Conservation (phyloP, 1,140 invertebrate species). For the Sweltsa coloradensis region DNA sequence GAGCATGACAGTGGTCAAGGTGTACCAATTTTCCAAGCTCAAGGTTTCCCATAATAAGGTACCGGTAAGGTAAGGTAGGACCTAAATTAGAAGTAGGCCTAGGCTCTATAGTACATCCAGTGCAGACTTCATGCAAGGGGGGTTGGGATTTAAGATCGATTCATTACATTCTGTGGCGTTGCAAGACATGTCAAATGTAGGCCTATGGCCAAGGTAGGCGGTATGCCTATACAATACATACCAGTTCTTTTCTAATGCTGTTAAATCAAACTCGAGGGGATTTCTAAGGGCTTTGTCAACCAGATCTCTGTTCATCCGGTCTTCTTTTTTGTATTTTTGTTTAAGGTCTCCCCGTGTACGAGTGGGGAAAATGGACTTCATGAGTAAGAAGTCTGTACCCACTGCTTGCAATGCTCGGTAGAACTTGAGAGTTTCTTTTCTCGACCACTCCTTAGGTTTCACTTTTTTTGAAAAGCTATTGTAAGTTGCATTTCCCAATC, state of each 20-base stretch:
- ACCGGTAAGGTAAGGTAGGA: too few species aligned
- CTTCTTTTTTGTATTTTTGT: constrained; percentile 58
- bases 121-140: too few species aligned
- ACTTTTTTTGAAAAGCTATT: constrained; percentile 51
- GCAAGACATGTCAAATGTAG: too few species aligned
- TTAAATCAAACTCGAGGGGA: constrained; percentile 35
- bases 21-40: too few species aligned
- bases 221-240: too few species aligned
- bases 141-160: too few species aligned
- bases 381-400: constrained; percentile 81
- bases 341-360: constrained; percentile 69
- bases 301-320: constrained; percentile 37
- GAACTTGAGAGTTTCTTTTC: constrained; percentile 76
- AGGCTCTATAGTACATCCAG: too few species aligned
- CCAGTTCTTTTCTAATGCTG: constrained; percentile 33
- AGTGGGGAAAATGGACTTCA: constrained; percentile 69
- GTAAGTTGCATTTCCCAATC: constrained; percentile 28
- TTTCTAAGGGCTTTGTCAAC: constrained; percentile 41
- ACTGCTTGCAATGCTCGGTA: constrained; percentile 76
- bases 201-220: too few species aligned
- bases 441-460: constrained; percentile 25
- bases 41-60: too few species aligned
- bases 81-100: too few species aligned
- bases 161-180: too few species aligned
- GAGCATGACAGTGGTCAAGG: too few species aligned